A percentile compares a stretch with the other conserved stretches of the same genome.
phyloP scores from a whole-genome alignment of 2,888 invertebrate genomes.

The Drosophila diplacantha region DNA sequence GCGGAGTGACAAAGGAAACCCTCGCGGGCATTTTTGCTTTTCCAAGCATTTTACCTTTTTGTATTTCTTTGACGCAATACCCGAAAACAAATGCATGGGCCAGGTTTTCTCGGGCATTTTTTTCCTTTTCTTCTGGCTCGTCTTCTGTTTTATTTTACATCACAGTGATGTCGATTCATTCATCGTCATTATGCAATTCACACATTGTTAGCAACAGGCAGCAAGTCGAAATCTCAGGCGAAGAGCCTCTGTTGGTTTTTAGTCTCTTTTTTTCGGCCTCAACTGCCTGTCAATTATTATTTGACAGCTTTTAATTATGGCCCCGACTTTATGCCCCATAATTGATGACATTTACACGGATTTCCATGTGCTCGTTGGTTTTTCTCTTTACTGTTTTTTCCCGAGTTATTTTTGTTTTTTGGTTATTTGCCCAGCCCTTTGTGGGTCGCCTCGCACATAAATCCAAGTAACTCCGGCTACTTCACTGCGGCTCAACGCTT shows the following conservation, averaged over 20 bases:
- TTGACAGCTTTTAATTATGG: slow-evolving; percentile 67
- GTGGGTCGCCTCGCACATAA: slow-evolving; percentile 25
- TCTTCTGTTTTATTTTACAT: slow-evolving; percentile 22
- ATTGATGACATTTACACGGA: slow-evolving; percentile 60
- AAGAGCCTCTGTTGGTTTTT: slow-evolving; percentile 9
- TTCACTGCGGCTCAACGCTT: slow-evolving; percentile 49
- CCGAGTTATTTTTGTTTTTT: not conserved
- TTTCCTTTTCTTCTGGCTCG: not conserved
- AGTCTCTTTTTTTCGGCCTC: slow-evolving; percentile 7
- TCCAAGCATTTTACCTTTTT: slow-evolving; percentile 14
- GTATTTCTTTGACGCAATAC: slow-evolving; percentile 11
- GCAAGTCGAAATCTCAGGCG: slow-evolving; percentile 3
- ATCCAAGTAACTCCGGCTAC: slow-evolving; percentile 18
- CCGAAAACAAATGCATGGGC: slow-evolving; percentile 6
- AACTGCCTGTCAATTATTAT: slow-evolving; percentile 57
- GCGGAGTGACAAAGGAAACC: slow-evolving; percentile 53
- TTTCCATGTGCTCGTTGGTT: slow-evolving; percentile 19
- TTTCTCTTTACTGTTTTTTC: slow-evolving; percentile 9
- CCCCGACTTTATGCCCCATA: slow-evolving; percentile 43
- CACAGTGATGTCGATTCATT: slow-evolving; percentile 42
- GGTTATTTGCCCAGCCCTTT: slow-evolving; percentile 11
- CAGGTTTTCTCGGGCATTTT: slow-evolving; percentile 30
- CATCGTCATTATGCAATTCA: slow-evolving; percentile 60
- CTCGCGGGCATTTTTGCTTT: slow-evolving; percentile 40
- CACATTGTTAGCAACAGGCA: slow-evolving; percentile 60